A percentile compares a stretch with the other conserved stretches of the same genome.
Conservation (phyloP, 2,888 invertebrate genomes). For the Limnephilus lunatus region DNA sequence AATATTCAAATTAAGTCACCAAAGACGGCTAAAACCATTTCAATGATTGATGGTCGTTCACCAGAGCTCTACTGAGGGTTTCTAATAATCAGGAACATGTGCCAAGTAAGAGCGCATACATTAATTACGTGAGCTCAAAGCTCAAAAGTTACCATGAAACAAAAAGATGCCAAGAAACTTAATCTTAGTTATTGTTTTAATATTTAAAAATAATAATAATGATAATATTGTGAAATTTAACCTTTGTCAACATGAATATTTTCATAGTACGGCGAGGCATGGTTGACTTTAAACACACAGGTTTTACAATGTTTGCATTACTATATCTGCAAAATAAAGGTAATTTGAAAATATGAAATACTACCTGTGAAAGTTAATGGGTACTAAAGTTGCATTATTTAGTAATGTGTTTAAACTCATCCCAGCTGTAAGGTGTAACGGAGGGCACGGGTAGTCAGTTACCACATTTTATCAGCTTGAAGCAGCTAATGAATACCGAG, state of each 20-base stretch:
- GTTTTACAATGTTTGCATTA: background rate
- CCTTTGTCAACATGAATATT: background rate
- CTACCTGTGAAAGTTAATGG: background rate
- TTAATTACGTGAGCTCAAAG: no score
- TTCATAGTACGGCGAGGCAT: background rate
- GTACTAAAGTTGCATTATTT: conserved; percentile 41
- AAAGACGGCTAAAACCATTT: no score
- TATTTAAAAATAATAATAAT: no score
- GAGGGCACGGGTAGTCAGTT: background rate
- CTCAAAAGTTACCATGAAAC: no score
- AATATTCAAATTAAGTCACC: no score
- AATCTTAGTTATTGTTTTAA: no score
- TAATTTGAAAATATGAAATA: conserved; percentile 2
- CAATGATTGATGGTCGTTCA: no score
- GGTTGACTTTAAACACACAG: background rate
- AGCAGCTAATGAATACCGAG: conserved; percentile 24
- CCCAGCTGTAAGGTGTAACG: background rate
- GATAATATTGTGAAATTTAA: background rate
- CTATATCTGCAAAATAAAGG: background rate
- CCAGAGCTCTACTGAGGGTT: no score
- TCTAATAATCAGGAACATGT: no score
- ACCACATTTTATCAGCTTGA: background rate
- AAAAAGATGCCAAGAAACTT: no score
- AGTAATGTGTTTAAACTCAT: conserved; percentile 26
- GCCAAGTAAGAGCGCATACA: no score